Percentiles rank a stretch among this genome's conserved stretches.
Conservation (phyloP, 2,113 vertebrate species). For the Rhinoderma darwinii region DNA sequence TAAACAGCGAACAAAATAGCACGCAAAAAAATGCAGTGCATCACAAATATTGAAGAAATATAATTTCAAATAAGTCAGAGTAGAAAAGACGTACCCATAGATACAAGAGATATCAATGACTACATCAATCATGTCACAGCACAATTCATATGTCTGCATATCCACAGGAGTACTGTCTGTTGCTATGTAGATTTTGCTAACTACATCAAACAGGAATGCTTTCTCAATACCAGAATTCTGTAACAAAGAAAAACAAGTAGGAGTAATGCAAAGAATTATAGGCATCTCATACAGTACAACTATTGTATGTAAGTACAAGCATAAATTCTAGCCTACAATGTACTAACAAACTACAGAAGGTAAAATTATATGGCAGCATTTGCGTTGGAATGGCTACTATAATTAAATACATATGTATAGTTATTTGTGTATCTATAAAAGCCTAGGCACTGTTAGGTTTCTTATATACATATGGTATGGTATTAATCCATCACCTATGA, state of each 20-base stretch:
- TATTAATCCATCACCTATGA: no score
- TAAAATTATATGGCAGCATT: neutral
- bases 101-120: slow-evolving; percentile 89
- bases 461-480: no score
- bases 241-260: slow-evolving; percentile 60
- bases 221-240: slow-evolving; percentile 91
- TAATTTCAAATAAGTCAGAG: neutral
- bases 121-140: slow-evolving; percentile 90
- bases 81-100: slow-evolving; percentile 78
- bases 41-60: neutral
- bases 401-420: no score
- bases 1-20: no score
- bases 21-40: neutral
- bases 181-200: slow-evolving; percentile 88
- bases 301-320: neutral
- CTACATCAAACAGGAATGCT: slow-evolving; percentile 88
- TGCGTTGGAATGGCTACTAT: neutral
- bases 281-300: neutral
- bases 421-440: no score
- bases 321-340: neutral
- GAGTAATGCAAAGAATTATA: slow-evolving; percentile 1
- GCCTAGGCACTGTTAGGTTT: no score
- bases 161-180: slow-evolving; percentile 87
- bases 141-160: slow-evolving; percentile 86
- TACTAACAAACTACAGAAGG: neutral